phyloP scores from a whole-genome alignment of 2,113 vertebrate genomes.

The Gopherus evgoodei region DNA sequence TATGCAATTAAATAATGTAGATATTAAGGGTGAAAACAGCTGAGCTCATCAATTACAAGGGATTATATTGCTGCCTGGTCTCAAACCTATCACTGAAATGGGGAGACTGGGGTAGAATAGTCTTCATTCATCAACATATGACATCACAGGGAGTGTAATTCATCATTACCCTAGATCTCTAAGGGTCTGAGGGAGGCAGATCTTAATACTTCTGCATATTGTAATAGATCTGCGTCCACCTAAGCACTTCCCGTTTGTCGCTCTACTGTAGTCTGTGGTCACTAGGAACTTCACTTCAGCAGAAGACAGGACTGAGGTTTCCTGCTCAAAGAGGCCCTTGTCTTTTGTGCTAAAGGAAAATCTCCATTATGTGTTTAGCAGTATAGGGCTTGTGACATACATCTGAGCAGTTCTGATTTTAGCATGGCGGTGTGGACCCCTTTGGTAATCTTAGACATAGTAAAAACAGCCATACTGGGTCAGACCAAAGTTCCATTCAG shows the following conservation, averaged over 20 bases:
- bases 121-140: conserved; percentile 52
- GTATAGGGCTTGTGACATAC: neutral
- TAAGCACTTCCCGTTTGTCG: neutral
- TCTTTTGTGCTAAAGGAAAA: rapidly evolving
- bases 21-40: conserved; percentile 57
- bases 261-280: neutral
- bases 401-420: rapidly evolving
- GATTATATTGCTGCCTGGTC: conserved; percentile 34
- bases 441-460: too few species aligned
- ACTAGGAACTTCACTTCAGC: neutral
- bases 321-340: rapidly evolving
- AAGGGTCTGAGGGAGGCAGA: conserved; percentile 20
- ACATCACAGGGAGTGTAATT: conserved; percentile 44
- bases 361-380: rapidly evolving
- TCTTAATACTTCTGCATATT: neutral
- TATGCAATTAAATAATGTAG: conserved; percentile 50
- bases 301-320: rapidly evolving
- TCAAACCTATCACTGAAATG: conserved; percentile 61
- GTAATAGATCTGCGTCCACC: conserved; percentile 27
- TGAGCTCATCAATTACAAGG: conserved; percentile 44
- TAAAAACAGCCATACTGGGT: too few species aligned
- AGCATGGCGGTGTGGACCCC: too few species aligned
- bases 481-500: too few species aligned
- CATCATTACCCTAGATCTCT: conserved; percentile 37
- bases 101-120: conserved; percentile 28